phyloP scores from a whole-genome alignment of 2,113 vertebrate species.

The Cheirogaleus medius region DNA sequence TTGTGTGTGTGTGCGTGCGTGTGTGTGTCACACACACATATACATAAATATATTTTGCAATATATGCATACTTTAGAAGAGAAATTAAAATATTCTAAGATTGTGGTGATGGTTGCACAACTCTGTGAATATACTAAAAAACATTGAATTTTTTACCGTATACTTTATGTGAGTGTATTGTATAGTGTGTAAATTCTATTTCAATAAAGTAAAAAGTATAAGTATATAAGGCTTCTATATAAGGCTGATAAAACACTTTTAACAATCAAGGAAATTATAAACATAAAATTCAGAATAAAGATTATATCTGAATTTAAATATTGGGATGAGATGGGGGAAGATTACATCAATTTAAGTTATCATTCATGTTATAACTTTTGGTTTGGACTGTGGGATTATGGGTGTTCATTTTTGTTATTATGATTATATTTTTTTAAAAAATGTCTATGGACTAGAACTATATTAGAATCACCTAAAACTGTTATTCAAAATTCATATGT shows the following conservation, averaged over 20 bases:
- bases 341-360: neutral
- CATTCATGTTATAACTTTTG: neutral
- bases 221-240: neutral
- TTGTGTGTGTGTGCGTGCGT: too few relatives aligned
- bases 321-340: neutral
- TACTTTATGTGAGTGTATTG: neutral
- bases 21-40: too few relatives aligned
- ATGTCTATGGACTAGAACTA: too few relatives aligned
- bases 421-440: neutral
- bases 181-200: neutral
- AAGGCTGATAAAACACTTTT: neutral
- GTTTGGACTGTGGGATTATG: neutral
- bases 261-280: neutral
- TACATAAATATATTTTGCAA: neutral
- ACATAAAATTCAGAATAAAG: neutral
- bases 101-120: neutral
- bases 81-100: neutral
- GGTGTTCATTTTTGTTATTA: neutral
- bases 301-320: neutral
- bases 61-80: neutral
- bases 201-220: neutral
- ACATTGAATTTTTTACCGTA: neutral
- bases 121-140: neutral
- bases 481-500: neutral
- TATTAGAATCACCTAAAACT: neutral